Base-by-base conservation (phyloP, 1,140 invertebrate species). In the Anoplophora glabripennis region DNA sequence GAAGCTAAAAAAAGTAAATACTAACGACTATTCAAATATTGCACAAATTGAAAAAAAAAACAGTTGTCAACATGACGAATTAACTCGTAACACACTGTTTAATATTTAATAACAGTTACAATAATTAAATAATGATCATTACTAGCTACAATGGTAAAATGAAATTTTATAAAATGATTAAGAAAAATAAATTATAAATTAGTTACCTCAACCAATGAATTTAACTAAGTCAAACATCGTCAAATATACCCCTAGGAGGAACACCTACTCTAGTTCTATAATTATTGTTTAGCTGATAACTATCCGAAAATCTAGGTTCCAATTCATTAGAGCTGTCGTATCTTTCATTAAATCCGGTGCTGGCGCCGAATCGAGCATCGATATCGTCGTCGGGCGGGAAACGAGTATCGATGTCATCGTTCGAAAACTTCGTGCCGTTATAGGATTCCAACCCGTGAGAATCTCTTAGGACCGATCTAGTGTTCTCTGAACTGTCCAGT, bases 161-260 rank as follows among this genome's bases (percentile, higher is more conserved):
- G 5, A 28, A 28, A 28, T 28, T 28, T 28, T 28, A 5, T 5
- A 28, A 28, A 28, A 28, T 28, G 3, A 5, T 28, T 28, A 3
- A 28, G 21, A 28, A 28, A 28, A 28, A 28, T 28, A 28, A 28
- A 28, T 28, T 3, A 5, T 28, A 28, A 28, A 28, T 3, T 28
- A 28, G 2, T 28, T 3, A 28, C 21, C 21, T 3, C 21, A 28
- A 28, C 21, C 21, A 28, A 28, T 5, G 5, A 28, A 28, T 28
- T 28, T 2, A 2, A 28, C 33, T 17, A 35, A n/a, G 21, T 67
- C 69, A 76, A 42, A 92, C 87, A 77, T 94, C 91, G 76, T 94
- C 91, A 68, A 94, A 94, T 48, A 94, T 83, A 44, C 89, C 89
- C 60, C 84, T 78, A 0, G 89, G 89, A 0, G 90, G 89, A 48